Percentiles rank a stretch among this genome's conserved stretches.
These are phyloP conservation scores for Reticulitermes speratus DNA, from an alignment of 1,140 invertebrate species.

Conservation along the genomic window DNA sequence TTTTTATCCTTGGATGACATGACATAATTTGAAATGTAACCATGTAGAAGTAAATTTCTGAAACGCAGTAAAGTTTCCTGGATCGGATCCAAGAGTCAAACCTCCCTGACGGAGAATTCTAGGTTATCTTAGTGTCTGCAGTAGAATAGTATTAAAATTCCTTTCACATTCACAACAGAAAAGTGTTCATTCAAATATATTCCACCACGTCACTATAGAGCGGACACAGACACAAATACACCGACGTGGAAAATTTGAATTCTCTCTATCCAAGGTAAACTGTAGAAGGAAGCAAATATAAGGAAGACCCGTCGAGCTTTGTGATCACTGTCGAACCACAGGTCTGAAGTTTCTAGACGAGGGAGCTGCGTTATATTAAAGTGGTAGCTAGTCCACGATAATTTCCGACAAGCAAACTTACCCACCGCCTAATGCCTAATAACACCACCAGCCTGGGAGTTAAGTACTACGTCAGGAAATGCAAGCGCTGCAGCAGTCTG, in stretches of 20 bases:
- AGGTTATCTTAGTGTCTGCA: too few relatives aligned
- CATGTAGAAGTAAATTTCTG: too few relatives aligned
- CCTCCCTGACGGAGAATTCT: too few relatives aligned
- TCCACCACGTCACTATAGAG: too few relatives aligned
- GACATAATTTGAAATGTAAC: too few relatives aligned
- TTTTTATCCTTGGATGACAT: too few relatives aligned
- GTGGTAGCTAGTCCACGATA: not conserved
- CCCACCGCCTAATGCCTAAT: not conserved
- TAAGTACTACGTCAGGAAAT: not conserved
- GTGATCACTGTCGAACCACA: not conserved
- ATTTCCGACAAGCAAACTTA: slow-evolving; percentile 6
- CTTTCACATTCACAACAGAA: too few relatives aligned
- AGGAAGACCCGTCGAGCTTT: not conserved
- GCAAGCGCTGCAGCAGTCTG: not conserved
- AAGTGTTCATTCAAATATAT: too few relatives aligned
- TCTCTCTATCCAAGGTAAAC: not conserved
- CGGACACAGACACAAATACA: not conserved
- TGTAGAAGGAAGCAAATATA: not conserved
- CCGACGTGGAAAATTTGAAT: not conserved
- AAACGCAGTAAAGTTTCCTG: too few relatives aligned
- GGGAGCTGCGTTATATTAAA: not conserved
- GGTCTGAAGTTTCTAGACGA: not conserved
- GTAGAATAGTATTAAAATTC: too few relatives aligned
- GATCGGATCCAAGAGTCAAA: too few relatives aligned
- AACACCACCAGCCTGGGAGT: not conserved